These are phyloP conservation scores for Paradoxurus hermaphroditus DNA, from an alignment of 2,113 vertebrate species.

Conservation along the genomic window DNA sequence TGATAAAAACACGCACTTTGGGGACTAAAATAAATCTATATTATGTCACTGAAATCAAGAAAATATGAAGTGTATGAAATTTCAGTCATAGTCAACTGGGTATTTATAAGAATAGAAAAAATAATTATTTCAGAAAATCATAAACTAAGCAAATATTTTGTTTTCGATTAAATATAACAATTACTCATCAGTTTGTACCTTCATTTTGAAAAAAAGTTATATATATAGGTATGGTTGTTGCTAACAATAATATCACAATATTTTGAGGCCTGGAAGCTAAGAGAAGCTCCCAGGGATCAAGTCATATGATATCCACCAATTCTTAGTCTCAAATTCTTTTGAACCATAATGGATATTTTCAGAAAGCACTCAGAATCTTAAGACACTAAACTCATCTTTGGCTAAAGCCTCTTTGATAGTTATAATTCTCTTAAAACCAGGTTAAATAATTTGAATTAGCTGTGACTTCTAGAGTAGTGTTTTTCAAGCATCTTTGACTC, in stretches of 20 bases:
- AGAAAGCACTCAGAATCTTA: not conserved
- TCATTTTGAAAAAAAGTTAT: not conserved
- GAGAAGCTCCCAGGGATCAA: not conserved
- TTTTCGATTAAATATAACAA: constrained; percentile 41
- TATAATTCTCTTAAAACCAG: not conserved
- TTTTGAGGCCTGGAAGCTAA: not conserved
- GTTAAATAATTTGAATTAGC: not conserved
- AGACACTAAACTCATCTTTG: not conserved
- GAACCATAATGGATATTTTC: not conserved
- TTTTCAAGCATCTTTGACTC: not conserved
- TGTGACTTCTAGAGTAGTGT: not conserved
- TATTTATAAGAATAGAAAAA: constrained; percentile 20
- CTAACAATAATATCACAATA: not conserved
- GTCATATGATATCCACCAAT: not conserved
- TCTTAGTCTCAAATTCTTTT: not conserved
- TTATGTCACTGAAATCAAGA: constrained; percentile 40
- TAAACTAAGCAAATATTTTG: not conserved
- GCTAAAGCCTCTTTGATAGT: not conserved
- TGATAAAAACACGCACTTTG: constrained; percentile 29
- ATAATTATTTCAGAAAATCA: not conserved
- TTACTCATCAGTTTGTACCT: not conserved
- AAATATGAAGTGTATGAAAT: constrained; percentile 37
- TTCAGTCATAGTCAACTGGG: not conserved
- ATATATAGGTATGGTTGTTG: not conserved
- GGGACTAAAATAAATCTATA: constrained; percentile 30